Conservation (phyloP, 2,113 vertebrate species). For the Perca fluviatilis region DNA sequence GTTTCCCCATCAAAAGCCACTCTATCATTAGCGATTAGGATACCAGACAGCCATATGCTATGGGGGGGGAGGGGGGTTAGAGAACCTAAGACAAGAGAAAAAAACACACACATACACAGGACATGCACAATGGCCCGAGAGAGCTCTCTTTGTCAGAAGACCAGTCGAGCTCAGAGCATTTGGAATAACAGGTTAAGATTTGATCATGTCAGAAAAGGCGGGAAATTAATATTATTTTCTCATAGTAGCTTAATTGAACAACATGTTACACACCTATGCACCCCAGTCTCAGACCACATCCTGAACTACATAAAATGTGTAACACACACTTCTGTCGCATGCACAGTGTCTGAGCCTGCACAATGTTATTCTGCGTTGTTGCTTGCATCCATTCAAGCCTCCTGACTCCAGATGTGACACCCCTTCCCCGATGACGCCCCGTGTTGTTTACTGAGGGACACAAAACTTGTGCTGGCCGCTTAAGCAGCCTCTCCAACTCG, state of each 20-base stretch:
- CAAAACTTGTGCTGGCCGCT: conserved; percentile 57
- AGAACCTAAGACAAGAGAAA: conserved; percentile 41
- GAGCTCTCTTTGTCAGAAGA: conserved; percentile 22
- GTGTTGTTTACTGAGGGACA: conserved; percentile 67
- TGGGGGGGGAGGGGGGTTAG: background rate
- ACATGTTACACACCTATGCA: background rate
- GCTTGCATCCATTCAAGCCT: conserved; percentile 30
- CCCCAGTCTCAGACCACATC: background rate
- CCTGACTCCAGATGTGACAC: conserved; percentile 54
- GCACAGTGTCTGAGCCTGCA: conserved; percentile 4
- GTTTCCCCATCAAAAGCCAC: conserved; percentile 76
- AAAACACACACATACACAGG: conserved; percentile 19
- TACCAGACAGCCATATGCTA: conserved; percentile 68
- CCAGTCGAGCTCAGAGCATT: background rate
- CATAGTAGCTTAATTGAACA: background rate
- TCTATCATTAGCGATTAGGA: conserved; percentile 79
- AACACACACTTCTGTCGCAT: background rate
- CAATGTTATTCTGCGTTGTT: background rate
- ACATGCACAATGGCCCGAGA: conserved; percentile 38
- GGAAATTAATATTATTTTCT: background rate
- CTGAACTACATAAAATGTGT: background rate
- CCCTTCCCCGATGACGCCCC: conserved; percentile 47
- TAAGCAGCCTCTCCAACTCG: conserved; percentile 54
- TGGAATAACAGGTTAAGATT: conserved; percentile 1
- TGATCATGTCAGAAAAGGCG: conserved; percentile 10